Base-by-base conservation (phyloP, 2,113 vertebrate species). In the Paedocypris sp. region DNA sequence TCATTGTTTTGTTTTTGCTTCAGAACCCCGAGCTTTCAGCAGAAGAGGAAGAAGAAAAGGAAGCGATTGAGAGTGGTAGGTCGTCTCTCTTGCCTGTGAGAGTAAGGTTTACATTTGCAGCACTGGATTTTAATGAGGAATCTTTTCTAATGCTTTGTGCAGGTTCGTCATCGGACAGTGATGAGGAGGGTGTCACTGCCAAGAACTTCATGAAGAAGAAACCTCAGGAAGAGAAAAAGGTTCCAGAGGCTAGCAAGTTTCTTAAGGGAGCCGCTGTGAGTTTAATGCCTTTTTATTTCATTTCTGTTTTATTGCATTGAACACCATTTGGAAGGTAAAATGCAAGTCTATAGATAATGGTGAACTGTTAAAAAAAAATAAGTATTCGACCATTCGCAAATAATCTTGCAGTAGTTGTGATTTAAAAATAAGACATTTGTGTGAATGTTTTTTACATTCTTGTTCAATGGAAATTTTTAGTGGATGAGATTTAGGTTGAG, bases 1-100 rank as follows among this genome's bases (percentile, higher is more conserved):
- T 1, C 5, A 28, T 29, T 12, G 4, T 5, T 3, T 50, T 0
- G 29, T 19, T 56, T 0, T 71, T n/a, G 18, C 5, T 2, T 33
- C 63, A 94, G 91, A 93, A 94, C 58, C 90, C 91, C 4, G 88
- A 89, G 9, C 87, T 90, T 71, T 93, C 91, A 45, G 90, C 88
- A 1, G 90, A 92, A 57, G 91, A 92, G 73, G 90, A 91, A 33
- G 89, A 90, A 31, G 91, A 91, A 67, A 90, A 87, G 59, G 89
- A 90, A 36, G 84, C 79, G 1, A 86, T 80, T 0, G 89, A 89
- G 11, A 91, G 89, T 4, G 91, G 91, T 91, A 2, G 12, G 59
- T 26, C n/a, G 5, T 8, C 22, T 18, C 9, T 1, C 7, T 23
- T 23, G n/a, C 16, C 4, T 8, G 7, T 48, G 11, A 47, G 3